A percentile compares a stretch with the other conserved stretches of the same genome.
Conservation (phyloP, 2,113 vertebrate genomes). For the Anolis sagrei region DNA sequence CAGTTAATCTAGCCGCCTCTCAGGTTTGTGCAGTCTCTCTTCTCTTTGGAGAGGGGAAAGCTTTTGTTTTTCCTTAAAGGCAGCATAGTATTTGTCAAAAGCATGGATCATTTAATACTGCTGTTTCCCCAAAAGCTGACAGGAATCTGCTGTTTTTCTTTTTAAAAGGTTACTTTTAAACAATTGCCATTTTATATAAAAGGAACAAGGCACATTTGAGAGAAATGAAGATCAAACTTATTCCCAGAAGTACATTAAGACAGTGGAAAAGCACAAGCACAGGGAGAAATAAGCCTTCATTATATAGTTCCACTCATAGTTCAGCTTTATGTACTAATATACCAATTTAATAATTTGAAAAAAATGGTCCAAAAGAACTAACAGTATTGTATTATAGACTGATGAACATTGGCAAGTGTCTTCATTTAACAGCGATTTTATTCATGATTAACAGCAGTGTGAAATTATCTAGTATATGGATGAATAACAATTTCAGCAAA, state of each 20-base stretch:
- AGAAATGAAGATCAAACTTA: not conserved
- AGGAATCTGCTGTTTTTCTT: not conserved
- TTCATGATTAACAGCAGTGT: conserved; percentile 38
- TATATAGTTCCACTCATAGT: not conserved
- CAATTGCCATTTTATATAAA: not conserved
- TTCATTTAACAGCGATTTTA: conserved; percentile 28
- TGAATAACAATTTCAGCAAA: not conserved
- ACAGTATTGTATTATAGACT: not conserved
- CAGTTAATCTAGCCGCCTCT: not conserved
- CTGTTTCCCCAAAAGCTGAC: not conserved
- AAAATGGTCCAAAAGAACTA: not conserved
- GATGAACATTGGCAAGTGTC: conserved; percentile 15
- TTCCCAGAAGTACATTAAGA: not conserved
- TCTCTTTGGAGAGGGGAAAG: not conserved
- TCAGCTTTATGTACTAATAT: not conserved
- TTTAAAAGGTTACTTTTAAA: not conserved
- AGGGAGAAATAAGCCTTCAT: not conserved
- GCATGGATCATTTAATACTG: not conserved
- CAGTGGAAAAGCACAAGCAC: not conserved
- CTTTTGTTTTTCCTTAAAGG: not conserved
- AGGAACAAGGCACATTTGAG: not conserved
- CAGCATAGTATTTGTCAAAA: not conserved
- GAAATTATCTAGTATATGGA: conserved; percentile 38
- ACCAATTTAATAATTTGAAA: not conserved
- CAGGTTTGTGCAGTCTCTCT: not conserved